phyloP scores from a whole-genome alignment of 2,113 vertebrate species.

The Tiliqua scincoides region DNA sequence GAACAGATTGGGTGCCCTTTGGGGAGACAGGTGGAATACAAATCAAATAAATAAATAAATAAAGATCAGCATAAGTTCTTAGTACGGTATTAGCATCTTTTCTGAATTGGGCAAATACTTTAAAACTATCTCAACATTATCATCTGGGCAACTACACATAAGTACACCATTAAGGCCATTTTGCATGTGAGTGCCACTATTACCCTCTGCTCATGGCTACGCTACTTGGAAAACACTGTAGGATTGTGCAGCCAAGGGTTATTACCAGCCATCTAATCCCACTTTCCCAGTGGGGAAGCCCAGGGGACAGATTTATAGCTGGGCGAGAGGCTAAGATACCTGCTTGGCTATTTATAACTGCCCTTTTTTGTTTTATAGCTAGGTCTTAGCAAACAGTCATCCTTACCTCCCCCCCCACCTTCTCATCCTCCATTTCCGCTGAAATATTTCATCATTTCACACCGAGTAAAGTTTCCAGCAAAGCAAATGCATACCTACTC shows the following conservation, averaged over 20 bases:
- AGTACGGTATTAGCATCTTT: background rate
- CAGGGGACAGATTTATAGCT: slow-evolving; percentile 41
- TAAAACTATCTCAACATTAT: background rate
- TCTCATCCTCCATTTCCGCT: slow-evolving; percentile 61
- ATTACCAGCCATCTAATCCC: slow-evolving; percentile 16
- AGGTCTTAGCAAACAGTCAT: slow-evolving; percentile 41
- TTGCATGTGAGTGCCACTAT: accelerated
- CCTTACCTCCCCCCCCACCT: slow-evolving; percentile 22
- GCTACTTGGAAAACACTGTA: slow-evolving; percentile 35
- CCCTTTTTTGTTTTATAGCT: slow-evolving; percentile 54
- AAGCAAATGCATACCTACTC: slow-evolving; percentile 62
- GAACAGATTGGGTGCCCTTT: too few relatives aligned
- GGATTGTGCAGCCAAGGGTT: slow-evolving; percentile 6
- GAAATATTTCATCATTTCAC: slow-evolving; percentile 70
- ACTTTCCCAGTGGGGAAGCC: background rate
- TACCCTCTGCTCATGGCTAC: background rate
- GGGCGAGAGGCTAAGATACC: slow-evolving; percentile 48
- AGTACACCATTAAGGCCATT: background rate
- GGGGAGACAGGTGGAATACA: too few relatives aligned
- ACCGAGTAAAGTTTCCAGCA: slow-evolving; percentile 71
- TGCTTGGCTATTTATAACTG: slow-evolving; percentile 66
- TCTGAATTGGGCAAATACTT: accelerated
- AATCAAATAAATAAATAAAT: too few relatives aligned
- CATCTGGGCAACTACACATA: background rate
- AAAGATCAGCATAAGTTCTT: background rate